phyloP scores from a whole-genome alignment of 2,113 vertebrate species.

The Zosterops borbonicus region DNA sequence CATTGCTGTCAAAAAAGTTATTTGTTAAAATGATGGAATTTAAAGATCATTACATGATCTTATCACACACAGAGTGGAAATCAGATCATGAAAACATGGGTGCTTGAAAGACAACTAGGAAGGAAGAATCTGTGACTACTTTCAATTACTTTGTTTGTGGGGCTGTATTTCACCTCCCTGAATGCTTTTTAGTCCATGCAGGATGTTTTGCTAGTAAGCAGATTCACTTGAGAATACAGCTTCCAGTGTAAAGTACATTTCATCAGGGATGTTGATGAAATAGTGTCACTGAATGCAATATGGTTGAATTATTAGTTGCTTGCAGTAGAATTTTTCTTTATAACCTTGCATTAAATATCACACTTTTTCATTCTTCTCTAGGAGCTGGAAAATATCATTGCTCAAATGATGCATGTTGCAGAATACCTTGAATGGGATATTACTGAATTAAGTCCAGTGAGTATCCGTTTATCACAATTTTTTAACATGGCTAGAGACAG shows the following conservation, averaged over 20 bases:
- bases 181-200: neutral
- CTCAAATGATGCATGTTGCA: conserved; percentile 87
- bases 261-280: neutral
- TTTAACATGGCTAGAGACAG: neutral
- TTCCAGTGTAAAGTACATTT: neutral
- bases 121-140: neutral
- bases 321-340: neutral
- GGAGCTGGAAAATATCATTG: conserved; percentile 85
- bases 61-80: neutral
- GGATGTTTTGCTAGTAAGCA: neutral
- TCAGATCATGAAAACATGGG: neutral
- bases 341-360: neutral
- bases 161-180: neutral
- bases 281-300: neutral
- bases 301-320: neutral
- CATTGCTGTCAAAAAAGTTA: neutral
- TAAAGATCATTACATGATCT: neutral
- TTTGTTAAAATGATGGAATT: neutral
- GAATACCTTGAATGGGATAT: conserved; percentile 89
- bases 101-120: neutral
- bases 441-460: conserved; percentile 89
- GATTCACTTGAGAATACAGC: neutral
- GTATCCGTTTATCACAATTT: conserved; percentile 34
- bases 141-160: neutral
- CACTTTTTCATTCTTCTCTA: neutral